A percentile compares a stretch with the other conserved stretches of the same genome.
Evolutionary conservation across 2,113 vertebrate species (phyloP).

Genomic region (Athene noctua): DNA sequence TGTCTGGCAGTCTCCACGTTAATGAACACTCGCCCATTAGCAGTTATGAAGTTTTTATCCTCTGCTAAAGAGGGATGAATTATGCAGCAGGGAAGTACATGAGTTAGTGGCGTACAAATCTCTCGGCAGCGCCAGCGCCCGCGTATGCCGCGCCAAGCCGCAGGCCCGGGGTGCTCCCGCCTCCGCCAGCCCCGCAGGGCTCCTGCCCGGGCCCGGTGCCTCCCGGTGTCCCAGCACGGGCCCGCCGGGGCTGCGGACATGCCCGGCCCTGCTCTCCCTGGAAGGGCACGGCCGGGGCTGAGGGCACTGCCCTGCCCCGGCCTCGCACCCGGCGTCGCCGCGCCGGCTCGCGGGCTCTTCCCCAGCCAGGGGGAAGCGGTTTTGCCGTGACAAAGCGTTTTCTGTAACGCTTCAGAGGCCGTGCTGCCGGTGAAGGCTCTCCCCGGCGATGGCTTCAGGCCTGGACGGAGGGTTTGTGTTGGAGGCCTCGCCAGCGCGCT

Average conservation of each 20-base stretch:
- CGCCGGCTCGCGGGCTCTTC: fast-evolving
- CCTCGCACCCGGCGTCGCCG: fast-evolving
- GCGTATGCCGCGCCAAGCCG: too few relatives aligned
- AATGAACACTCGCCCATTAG: background rate
- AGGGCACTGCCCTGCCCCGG: background rate
- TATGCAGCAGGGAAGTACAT: background rate
- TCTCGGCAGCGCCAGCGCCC: background rate
- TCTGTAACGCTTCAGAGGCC: background rate
- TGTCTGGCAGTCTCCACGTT: background rate
- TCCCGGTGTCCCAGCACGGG: background rate
- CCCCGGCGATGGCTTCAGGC: background rate
- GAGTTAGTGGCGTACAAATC: background rate
- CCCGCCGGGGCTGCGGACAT: background rate
- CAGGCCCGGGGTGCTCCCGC: background rate
- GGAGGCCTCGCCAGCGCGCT: background rate
- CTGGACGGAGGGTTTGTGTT: background rate
- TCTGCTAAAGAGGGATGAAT: background rate
- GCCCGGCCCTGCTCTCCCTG: background rate
- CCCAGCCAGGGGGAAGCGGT: fast-evolving
- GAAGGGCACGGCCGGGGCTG: background rate
- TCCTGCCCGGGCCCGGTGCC: background rate
- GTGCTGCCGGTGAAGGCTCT: background rate
- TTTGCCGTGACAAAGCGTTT: background rate
- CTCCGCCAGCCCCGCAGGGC: background rate
- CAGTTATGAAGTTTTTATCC: constrained; percentile 10